phyloP scores from a whole-genome alignment of 64 coral and sea anemone genomes.

The Actinia equina region DNA sequence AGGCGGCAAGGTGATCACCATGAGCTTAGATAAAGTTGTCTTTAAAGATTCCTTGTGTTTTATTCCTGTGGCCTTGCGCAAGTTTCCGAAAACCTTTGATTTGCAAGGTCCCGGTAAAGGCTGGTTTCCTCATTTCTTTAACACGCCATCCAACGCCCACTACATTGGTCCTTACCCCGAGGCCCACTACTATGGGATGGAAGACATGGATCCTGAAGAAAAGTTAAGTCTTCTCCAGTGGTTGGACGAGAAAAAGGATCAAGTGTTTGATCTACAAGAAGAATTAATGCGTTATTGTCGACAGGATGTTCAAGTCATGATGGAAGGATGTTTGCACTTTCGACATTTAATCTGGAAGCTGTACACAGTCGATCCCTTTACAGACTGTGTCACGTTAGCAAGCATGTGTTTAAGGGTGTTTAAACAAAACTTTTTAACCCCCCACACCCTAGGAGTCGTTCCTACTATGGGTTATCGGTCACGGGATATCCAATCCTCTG shows the following conservation, averaged over 20 bases:
- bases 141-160: background rate
- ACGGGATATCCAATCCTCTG: background rate
- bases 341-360: background rate
- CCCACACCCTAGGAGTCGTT: background rate
- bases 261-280: background rate
- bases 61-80: background rate
- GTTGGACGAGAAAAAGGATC: background rate
- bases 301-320: background rate
- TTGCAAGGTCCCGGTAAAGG: background rate
- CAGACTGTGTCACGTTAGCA: background rate
- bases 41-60: conserved; percentile 34
- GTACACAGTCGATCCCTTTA: background rate
- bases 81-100: conserved; percentile 29
- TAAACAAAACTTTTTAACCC: background rate
- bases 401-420: background rate
- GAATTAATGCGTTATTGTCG: background rate
- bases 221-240: background rate
- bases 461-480: background rate
- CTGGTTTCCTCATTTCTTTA: conserved; percentile 59
- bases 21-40: conserved; percentile 3
- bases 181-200: background rate
- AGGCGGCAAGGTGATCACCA: background rate
- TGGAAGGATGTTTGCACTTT: background rate
- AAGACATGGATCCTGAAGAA: background rate
- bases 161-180: conserved; percentile 18